Percentiles rank a stretch among this genome's conserved stretches.
phyloP scores from a whole-genome alignment of 2,113 vertebrate genomes.

The Bubo scandiacus region DNA sequence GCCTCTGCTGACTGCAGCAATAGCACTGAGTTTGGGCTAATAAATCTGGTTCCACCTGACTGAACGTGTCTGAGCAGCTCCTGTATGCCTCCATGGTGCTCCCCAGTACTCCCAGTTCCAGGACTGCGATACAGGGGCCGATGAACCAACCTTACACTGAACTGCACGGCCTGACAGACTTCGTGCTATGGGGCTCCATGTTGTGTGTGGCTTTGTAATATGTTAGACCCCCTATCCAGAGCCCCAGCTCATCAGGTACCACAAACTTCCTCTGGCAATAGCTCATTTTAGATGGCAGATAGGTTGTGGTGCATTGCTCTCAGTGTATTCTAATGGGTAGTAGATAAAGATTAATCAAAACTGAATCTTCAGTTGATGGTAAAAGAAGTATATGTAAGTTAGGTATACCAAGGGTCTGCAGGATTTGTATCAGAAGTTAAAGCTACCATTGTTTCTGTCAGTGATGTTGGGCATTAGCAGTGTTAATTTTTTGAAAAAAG shows the following conservation, averaged over 20 bases:
- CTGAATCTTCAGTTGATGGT: neutral
- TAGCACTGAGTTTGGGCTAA: neutral
- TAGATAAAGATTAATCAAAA: neutral
- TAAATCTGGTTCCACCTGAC: neutral
- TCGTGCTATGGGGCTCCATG: fast-evolving
- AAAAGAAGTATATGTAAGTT: neutral
- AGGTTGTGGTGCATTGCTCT: neutral
- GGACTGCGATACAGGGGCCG: neutral
- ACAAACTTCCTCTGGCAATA: neutral
- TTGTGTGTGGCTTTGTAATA: neutral
- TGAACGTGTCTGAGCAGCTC: fast-evolving
- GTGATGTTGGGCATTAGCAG: neutral
- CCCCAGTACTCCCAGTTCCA: neutral
- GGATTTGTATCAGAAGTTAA: neutral
- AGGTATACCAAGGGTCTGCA: neutral
- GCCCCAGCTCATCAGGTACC: neutral
- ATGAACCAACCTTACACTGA: neutral
- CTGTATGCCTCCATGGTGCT: neutral
- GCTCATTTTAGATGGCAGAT: neutral
- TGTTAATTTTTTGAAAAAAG: neutral
- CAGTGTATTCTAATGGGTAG: neutral
- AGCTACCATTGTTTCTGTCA: neutral
- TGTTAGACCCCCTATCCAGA: neutral
- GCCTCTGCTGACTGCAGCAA: neutral
- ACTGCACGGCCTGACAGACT: neutral